These are phyloP conservation scores for Irena cyanogastra DNA, from an alignment of 2,113 vertebrate species.

Conservation along the genomic window DNA sequence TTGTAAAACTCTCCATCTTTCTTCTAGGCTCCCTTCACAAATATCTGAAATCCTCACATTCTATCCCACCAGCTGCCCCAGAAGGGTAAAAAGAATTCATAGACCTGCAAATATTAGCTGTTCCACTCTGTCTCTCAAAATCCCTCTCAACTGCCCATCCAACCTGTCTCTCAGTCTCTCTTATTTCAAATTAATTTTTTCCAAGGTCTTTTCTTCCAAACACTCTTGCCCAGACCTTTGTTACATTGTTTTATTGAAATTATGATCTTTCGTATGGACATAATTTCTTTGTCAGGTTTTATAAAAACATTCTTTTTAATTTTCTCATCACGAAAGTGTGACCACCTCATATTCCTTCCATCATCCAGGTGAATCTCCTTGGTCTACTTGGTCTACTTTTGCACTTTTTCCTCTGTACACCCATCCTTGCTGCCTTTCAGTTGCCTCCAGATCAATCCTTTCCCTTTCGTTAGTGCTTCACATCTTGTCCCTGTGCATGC, in stretches of 20 bases:
- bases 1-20: background rate
- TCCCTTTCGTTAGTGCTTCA: background rate
- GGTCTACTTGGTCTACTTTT: background rate
- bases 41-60: background rate
- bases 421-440: background rate
- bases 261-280: accelerated
- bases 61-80: background rate
- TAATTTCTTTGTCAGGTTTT: background rate
- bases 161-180: background rate
- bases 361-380: background rate
- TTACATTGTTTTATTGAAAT: background rate
- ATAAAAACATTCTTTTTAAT: background rate
- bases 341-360: background rate
- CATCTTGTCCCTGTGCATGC: accelerated
- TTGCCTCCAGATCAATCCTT: background rate
- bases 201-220: background rate
- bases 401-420: background rate
- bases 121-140: background rate
- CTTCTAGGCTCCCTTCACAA: background rate
- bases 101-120: background rate
- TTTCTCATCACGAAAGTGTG: background rate
- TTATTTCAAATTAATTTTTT: background rate
- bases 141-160: background rate
- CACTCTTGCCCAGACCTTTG: background rate
- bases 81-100: background rate